Evolutionary conservation across 1,140 invertebrate species (phyloP).

Genomic region (Ceratosolen solmsi): DNA sequence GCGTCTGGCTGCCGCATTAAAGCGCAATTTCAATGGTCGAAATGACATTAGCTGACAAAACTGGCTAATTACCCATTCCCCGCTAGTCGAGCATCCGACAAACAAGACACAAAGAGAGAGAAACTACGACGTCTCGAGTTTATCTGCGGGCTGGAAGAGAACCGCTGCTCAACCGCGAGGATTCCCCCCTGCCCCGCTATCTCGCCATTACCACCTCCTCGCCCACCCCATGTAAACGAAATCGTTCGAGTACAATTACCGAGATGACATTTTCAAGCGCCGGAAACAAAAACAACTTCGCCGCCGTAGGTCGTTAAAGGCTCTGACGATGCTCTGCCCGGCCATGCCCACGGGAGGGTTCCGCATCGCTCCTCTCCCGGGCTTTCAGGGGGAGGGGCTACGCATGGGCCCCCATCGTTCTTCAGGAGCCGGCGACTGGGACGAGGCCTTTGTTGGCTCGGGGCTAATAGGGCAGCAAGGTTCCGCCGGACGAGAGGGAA

Average conservation of each 20-base stretch:
- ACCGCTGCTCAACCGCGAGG: neutral
- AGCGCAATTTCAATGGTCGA: neutral
- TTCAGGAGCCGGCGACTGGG: neutral
- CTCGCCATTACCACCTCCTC: too few relatives aligned
- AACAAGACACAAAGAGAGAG: neutral
- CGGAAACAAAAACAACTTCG: neutral
- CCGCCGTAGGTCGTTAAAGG: neutral
- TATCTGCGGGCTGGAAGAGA: neutral
- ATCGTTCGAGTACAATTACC: constrained; percentile 9
- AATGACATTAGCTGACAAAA: neutral
- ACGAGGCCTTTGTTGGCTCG: neutral
- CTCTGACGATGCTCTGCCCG: too few relatives aligned
- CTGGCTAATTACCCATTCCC: neutral
- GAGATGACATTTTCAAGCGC: constrained; percentile 4
- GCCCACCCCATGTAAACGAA: neutral
- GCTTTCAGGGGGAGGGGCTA: neutral
- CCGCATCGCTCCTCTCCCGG: too few relatives aligned
- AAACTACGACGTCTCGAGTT: neutral
- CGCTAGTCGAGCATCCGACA: neutral
- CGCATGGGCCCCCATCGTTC: neutral
- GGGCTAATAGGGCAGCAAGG: neutral
- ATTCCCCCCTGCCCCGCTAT: neutral
- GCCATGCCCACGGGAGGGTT: too few relatives aligned
- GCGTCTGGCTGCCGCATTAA: neutral
- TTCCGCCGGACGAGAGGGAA: neutral